Percentiles rank a stretch among this genome's conserved stretches.
These are phyloP conservation scores for Umimayanthus chanpuru DNA, from an alignment of 92 coral and sea anemone species.

Conservation along the genomic window DNA sequence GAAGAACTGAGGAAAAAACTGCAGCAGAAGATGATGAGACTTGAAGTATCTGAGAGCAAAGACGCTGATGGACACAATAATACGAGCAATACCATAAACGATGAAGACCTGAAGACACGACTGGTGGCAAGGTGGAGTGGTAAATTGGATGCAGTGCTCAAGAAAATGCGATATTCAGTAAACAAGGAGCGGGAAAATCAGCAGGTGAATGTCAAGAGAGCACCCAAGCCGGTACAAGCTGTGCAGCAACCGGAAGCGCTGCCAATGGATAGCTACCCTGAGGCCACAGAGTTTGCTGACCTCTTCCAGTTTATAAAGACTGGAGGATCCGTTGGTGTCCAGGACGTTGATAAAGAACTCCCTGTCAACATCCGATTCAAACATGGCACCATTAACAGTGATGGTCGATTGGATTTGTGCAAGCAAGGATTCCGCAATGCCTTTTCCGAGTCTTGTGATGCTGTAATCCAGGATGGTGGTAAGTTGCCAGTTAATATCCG, in stretches of 20 bases:
- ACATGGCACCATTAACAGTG: conserved; percentile 64
- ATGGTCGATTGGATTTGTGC: conserved; percentile 66
- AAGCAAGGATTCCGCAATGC: conserved; percentile 69
- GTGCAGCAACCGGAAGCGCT: conserved; percentile 68
- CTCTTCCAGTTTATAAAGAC: conserved; percentile 53
- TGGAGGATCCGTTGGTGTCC: conserved; percentile 44
- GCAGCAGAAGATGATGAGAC: conserved; percentile 46
- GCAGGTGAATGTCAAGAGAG: conserved; percentile 47
- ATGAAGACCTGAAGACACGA: conserved; percentile 59
- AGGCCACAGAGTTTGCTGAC: conserved; percentile 55
- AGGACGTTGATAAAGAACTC: conserved; percentile 25
- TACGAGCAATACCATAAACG: conserved; percentile 5
- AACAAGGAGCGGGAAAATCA: conserved; percentile 41
- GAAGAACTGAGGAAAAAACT: conserved; percentile 48
- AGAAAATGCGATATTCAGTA: conserved; percentile 57
- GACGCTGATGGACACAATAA: background rate
- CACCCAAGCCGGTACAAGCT: conserved; percentile 66
- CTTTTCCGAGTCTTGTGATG: conserved; percentile 65
- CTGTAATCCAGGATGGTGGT: conserved; percentile 63
- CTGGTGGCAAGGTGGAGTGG: conserved; percentile 62
- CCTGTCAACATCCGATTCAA: conserved; percentile 64
- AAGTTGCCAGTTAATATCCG: conserved; percentile 60
- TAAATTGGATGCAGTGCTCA: conserved; percentile 45
- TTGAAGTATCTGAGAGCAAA: background rate
- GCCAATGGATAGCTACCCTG: conserved; percentile 67